A percentile compares a stretch with the other conserved stretches of the same genome.
Evolutionary conservation across 2,888 invertebrate genomes (phyloP).

Genomic region (Liodrosophila aerea): DNA sequence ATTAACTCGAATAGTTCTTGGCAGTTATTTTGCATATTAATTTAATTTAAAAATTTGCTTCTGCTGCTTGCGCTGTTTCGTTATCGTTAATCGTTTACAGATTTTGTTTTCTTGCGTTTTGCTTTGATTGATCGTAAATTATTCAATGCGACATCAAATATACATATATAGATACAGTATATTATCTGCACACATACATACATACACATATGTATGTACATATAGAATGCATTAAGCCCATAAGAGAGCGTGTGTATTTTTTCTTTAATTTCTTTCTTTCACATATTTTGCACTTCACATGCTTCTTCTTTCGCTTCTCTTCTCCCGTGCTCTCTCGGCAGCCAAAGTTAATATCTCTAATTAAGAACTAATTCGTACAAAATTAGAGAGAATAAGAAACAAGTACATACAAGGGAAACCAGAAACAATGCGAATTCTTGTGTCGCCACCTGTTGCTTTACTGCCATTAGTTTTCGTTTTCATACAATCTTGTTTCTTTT

Average conservation of each 20-base stretch:
- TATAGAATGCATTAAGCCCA: too few species aligned
- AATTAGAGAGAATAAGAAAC: constrained; percentile 10
- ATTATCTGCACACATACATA: background rate
- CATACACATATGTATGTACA: too few species aligned
- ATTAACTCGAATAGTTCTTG: constrained; percentile 78
- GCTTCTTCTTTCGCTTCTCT: background rate
- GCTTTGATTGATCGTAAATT: constrained; percentile 6
- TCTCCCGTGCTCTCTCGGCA: background rate
- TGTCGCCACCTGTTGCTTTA: constrained; percentile 36
- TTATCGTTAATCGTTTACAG: constrained; percentile 9
- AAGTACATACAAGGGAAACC: background rate
- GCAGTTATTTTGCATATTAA: constrained; percentile 78
- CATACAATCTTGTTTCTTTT: constrained; percentile 1
- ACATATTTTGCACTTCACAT: background rate
- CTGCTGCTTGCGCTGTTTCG: constrained; percentile 27
- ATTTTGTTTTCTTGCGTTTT: constrained; percentile 21
- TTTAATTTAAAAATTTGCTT: constrained; percentile 40
- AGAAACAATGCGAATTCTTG: constrained; percentile 13
- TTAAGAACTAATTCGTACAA: constrained; percentile 13
- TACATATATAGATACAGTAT: constrained; percentile 17
- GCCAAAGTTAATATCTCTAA: background rate
- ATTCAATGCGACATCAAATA: constrained; percentile 38
- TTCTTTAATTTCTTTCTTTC: background rate
- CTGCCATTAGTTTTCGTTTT: constrained; percentile 15
- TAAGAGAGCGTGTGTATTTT: too few species aligned